These are phyloP conservation scores for Dicrostonyx torquatus DNA, from an alignment of 2,797 vertebrate genomes.

Conservation along the genomic window DNA sequence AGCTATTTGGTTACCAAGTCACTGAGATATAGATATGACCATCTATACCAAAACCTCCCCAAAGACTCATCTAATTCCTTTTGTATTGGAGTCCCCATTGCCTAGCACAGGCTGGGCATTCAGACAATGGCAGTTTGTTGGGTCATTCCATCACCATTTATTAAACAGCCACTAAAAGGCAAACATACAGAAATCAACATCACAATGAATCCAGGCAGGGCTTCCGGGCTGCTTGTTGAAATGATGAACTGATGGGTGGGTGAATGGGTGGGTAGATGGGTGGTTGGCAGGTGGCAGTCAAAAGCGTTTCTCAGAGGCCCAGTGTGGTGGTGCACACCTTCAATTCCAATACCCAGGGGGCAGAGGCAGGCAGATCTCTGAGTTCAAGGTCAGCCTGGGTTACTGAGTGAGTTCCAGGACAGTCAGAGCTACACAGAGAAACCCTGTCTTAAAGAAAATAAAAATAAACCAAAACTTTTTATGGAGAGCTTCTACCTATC, in stretches of 20 bases:
- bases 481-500: background rate
- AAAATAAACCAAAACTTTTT: background rate
- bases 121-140: background rate
- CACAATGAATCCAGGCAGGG: background rate
- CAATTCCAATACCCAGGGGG: background rate
- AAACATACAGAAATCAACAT: background rate
- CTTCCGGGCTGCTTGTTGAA: background rate
- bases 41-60: background rate
- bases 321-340: background rate
- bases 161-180: background rate
- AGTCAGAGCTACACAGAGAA: background rate
- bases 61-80: constrained; percentile 24
- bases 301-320: background rate
- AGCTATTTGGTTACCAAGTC: background rate
- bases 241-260: background rate
- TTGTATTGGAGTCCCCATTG: background rate
- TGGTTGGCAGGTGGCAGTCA: background rate
- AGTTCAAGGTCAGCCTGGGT: background rate
- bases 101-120: background rate
- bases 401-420: background rate
- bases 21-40: constrained; percentile 2
- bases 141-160: background rate
- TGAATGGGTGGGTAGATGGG: background rate
- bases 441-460: background rate
- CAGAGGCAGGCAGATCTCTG: background rate